Evolutionary conservation across 2,888 invertebrate genomes (phyloP), one percentile per base, ranked within the genome.

Genomic region (Pollenia amentaria): DNA sequence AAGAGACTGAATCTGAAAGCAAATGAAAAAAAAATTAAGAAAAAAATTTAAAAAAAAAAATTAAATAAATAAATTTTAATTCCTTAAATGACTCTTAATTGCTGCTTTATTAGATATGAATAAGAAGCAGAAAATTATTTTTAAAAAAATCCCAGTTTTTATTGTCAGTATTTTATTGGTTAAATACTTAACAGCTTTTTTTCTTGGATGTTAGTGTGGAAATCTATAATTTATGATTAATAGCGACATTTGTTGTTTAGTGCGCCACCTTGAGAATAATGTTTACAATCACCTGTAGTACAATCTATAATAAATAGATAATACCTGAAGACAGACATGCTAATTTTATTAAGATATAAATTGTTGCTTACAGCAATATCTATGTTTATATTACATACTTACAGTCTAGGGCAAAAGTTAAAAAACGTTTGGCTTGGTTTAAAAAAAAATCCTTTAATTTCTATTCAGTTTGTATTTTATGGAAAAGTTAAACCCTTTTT

Each of bases 51-150:
- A 38, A 46, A 44, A 78, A 62, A 55, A 62, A 78, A 40, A 16
- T 55, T 67, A 75, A 76, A 44, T 48, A 81, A 81, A 82, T 60
- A 78, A 84, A 87, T 77, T 77, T 62, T 64, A 69, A 84, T 73
- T 81, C 46, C 16, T 51, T 29, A 77, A 83, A 73, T 16, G 51
- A 64, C 57, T 67, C 69, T 73, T 80, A 83, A 72, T 80, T 84
- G 65, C 62, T 76, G 76, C 18, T 72, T 48, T 11, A 64, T 46
- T 44, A n/a, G n/a, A n/a, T n/a, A 14, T 16, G 40, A 40, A 42
- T 9, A 29, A 29, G 29, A 29, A 29, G 2, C 51, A 18, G 8
- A 16, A 60, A 2, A 60, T 29, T 48, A 16, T 48, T 48, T 0
- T 14, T 14, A 57, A 8, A 57, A 57, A 57, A 21, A 21, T 10